Conservation (phyloP, 1,140 invertebrate species). For the Yoshiicerus persimilis region DNA sequence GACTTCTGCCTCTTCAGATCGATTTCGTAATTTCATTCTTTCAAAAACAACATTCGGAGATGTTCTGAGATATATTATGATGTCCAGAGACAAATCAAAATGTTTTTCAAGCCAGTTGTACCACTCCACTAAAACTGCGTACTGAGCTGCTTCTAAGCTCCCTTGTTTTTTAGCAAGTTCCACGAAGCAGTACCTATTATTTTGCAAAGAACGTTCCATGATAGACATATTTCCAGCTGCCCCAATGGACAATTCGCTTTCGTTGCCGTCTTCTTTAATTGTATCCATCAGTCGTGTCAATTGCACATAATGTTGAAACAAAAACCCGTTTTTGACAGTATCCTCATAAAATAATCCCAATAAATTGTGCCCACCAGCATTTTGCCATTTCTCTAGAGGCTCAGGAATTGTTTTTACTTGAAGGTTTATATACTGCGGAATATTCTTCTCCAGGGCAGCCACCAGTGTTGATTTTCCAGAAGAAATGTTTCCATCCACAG, state of each 20-base stretch:
- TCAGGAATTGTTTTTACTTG: constrained; percentile 50
- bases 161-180: constrained; percentile 59
- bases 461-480: constrained; percentile 57
- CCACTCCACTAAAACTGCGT: constrained; percentile 59
- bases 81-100: constrained; percentile 57
- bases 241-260: constrained; percentile 19
- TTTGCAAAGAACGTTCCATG: constrained; percentile 62
- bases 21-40: constrained; percentile 57
- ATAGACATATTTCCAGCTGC: constrained; percentile 53
- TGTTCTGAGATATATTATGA: constrained; percentile 63
- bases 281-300: constrained; percentile 57
- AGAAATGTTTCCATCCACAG: constrained; percentile 59
- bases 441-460: constrained; percentile 34
- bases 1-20: constrained; percentile 58
- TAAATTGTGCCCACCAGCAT: constrained; percentile 60
- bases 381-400: constrained; percentile 58
- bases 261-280: constrained; percentile 38
- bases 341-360: constrained; percentile 60
- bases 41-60: constrained; percentile 58
- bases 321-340: constrained; percentile 57
- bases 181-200: constrained; percentile 61
- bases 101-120: constrained; percentile 58
- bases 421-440: background rate
- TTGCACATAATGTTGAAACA: constrained; percentile 63
- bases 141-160: constrained; percentile 58